These are phyloP conservation scores for Geopemphigus sp. DNA, from an alignment of 1,140 invertebrate genomes.

Conservation along the genomic window DNA sequence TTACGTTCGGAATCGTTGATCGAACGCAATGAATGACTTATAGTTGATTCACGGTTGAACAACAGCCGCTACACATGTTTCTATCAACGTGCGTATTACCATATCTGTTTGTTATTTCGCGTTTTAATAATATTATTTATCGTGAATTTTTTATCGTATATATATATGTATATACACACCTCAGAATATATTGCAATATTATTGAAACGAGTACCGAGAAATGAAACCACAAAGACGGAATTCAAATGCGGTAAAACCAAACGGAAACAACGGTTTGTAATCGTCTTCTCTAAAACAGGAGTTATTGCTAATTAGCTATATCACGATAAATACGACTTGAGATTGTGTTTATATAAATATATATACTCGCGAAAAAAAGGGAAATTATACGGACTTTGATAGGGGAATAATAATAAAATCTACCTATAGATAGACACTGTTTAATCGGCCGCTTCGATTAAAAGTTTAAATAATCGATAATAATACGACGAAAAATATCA, in stretches of 20 bases:
- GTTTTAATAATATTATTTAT: background rate
- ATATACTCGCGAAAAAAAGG: too few relatives aligned
- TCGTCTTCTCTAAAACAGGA: background rate
- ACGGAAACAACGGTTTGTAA: constrained; percentile 5
- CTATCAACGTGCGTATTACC: background rate
- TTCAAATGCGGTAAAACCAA: constrained; percentile 7
- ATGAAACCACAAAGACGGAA: background rate
- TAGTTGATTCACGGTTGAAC: background rate
- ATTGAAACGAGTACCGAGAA: background rate
- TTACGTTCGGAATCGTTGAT: too few relatives aligned
- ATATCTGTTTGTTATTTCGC: background rate
- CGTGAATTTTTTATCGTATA: background rate
- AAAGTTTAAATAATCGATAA: too few relatives aligned
- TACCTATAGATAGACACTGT: too few relatives aligned
- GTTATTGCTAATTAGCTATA: background rate
- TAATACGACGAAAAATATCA: too few relatives aligned
- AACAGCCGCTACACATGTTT: background rate
- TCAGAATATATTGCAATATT: constrained; percentile 10
- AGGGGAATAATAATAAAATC: too few relatives aligned
- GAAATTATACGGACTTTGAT: too few relatives aligned
- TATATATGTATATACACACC: background rate
- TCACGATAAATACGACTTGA: too few relatives aligned
- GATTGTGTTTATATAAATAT: too few relatives aligned
- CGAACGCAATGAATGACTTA: too few relatives aligned
- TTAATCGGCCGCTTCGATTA: too few relatives aligned